Evolutionary conservation across 35 echinoderm and acorn worm genomes (phyloP), one percentile per base, ranked within the genome.

Genomic region (Strongylocentrotus purpuratus): DNA sequence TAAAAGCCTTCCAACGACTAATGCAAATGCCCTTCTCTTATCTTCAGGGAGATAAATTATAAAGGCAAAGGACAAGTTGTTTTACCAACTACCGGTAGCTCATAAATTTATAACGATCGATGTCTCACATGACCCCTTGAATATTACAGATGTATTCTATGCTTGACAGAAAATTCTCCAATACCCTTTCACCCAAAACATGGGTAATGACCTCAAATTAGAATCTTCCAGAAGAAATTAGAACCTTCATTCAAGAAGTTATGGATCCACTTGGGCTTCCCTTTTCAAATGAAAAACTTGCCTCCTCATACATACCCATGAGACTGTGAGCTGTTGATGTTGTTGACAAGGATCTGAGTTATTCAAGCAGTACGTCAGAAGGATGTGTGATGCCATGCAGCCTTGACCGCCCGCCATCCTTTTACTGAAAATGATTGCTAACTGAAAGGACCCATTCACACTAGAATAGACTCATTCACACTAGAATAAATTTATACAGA

Each of bases 341-440:
- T 78, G 65, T 78, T 78, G 65, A 78, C 65, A 78, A 78, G 65
- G 65, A 78, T 78, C 65, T 78, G 18, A 78, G 65, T 78, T 78
- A 18, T 78, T 28, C 7, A 78, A 78, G 65, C 2, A 28, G 65
- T 78, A 28, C 65, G 65, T 78, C 65, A 78, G 65, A 78, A 78
- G 65, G 65, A 78, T 78, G 25, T 78, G 20, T 78, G 65, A 78
- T 18, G 65, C 65, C 65, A 78, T 28, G 18, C 52, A 78, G 50
- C 65, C 65, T 78, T 78, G 65, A 78, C 65, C 65, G 7, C 28
- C 65, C 65, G 7, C 28, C 65, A n/a, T 78, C 65, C 65, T 78
- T 78, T 78, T 7, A n/a, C 20, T 78, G n/a, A 3, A 28, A 25
- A 70, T 70, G 65, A 78, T 78, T 22, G 61, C 15, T 18, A 55